Base-by-base conservation (phyloP, 2,113 vertebrate species). In the Ondatra zibethicus region DNA sequence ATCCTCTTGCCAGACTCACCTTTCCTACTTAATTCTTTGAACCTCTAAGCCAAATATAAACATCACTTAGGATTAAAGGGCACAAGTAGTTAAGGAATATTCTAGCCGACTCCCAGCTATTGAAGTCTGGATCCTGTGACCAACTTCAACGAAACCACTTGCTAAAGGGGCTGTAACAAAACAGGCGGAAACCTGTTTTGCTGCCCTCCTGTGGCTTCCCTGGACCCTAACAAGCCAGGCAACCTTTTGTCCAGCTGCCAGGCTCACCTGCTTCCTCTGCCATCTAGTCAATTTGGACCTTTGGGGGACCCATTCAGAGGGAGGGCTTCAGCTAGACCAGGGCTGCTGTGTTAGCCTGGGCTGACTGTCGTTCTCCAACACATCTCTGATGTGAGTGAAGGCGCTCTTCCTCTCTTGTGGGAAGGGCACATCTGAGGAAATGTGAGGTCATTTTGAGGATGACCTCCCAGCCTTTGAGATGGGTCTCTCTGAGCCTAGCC, bases 121-220 rank as follows among this genome's bases (percentile, higher is more conserved):
- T 93, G 47, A 68, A 89, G 50, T 61, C 31, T 45, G 29, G 61
- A 76, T 95, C 82, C 42, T 39, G 87, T 7, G 77, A 89, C 76
- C 78, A 77, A 77, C 52, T 89, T 45, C 0, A 42, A 8, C 13
- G 47, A 58, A 91, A 84, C 39, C 21, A 29, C 1, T 36, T 72
- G 52, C 23, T 68, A 81, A 31, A 39, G 70, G 39, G 77, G 72
- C 70, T 42, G 6, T n/a, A 65, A n/a, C n/a, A n/a, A n/a, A n/a
- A n/a, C n/a, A 50, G 19, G 36, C 1, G 10, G 47, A 19, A 55
- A 68, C 75, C 82, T 75, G 78, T 55, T 42, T 89, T 95, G 65
- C 96, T 93, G 95, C 97, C 96, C 85, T 50, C 88, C 39, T 13
- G 93, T 94, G 96, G 95, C 55, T 70, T 52, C 68, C 27, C 21